Conservation (phyloP, 2,797 vertebrate species). For the Aselliscus stoliczkanus region DNA sequence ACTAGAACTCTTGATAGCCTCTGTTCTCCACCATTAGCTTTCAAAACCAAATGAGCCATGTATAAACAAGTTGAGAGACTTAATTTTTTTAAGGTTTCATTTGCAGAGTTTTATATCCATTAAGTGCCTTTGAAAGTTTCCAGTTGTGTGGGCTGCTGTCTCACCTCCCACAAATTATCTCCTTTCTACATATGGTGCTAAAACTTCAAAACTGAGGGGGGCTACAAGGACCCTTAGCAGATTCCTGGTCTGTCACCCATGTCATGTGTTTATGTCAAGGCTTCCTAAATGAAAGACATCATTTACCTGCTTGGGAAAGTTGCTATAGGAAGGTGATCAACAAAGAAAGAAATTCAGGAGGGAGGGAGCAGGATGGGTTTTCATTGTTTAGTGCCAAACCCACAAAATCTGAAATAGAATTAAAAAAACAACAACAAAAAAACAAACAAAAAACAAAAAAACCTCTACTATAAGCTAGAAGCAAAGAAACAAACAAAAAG, state of each 20-base stretch:
- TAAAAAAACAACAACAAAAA: not conserved
- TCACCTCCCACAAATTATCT: constrained; percentile 71
- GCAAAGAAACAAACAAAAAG: not conserved
- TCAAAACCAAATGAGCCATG: constrained; percentile 74
- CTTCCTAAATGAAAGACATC: constrained; percentile 25
- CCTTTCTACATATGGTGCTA: constrained; percentile 83
- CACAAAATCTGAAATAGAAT: not conserved
- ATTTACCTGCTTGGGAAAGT: not conserved
- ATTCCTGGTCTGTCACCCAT: not conserved
- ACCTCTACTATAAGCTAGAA: not conserved
- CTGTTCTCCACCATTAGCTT: constrained; percentile 71
- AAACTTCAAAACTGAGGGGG: constrained; percentile 76
- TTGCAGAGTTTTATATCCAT: constrained; percentile 83
- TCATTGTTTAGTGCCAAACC: constrained; percentile 54
- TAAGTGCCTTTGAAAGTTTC: constrained; percentile 86
- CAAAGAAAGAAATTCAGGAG: not conserved
- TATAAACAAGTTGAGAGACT: constrained; percentile 67
- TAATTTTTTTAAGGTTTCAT: constrained; percentile 76
- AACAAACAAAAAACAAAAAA: not conserved
- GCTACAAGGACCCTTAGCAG: constrained; percentile 68
- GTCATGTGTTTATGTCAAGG: constrained; percentile 44
- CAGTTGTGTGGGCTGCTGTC: constrained; percentile 71
- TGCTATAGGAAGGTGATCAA: constrained; percentile 34
- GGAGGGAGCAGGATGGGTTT: not conserved
- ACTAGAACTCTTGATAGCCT: constrained; percentile 23